Conservation (phyloP, 1,140 invertebrate genomes). For the Bombus pyrosoma region DNA sequence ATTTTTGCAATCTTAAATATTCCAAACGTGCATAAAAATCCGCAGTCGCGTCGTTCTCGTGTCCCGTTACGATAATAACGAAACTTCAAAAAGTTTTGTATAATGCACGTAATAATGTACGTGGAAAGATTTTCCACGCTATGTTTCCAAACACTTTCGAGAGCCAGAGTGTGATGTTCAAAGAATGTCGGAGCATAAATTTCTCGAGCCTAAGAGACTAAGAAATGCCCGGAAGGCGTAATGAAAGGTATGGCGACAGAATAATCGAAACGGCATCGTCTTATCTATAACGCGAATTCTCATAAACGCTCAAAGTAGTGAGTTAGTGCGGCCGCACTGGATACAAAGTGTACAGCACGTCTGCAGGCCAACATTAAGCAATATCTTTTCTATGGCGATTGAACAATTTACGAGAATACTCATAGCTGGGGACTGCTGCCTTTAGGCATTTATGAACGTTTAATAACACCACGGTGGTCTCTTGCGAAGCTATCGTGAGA, state of each 20-base stretch:
- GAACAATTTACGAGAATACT: conserved; percentile 12
- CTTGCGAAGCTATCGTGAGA: background rate
- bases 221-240: background rate
- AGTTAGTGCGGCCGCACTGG: background rate
- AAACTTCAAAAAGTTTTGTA: no score
- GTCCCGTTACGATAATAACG: no score
- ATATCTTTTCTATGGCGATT: background rate
- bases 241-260: background rate
- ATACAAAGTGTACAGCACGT: background rate
- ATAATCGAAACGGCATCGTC: background rate
- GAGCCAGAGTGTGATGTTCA: no score
- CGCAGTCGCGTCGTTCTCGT: no score
- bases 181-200: background rate
- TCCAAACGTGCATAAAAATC: no score
- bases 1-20: no score
- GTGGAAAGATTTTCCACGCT: no score
- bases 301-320: background rate
- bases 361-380: conserved; percentile 2
- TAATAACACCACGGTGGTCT: conserved; percentile 10
- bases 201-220: background rate
- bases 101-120: no score
- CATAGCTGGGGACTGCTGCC: background rate
- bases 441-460: conserved; percentile 1
- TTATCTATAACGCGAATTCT: conserved; percentile 9
- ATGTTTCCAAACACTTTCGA: no score